Conservation (phyloP, 2,797 vertebrate species). For the Podarcis siculus region DNA sequence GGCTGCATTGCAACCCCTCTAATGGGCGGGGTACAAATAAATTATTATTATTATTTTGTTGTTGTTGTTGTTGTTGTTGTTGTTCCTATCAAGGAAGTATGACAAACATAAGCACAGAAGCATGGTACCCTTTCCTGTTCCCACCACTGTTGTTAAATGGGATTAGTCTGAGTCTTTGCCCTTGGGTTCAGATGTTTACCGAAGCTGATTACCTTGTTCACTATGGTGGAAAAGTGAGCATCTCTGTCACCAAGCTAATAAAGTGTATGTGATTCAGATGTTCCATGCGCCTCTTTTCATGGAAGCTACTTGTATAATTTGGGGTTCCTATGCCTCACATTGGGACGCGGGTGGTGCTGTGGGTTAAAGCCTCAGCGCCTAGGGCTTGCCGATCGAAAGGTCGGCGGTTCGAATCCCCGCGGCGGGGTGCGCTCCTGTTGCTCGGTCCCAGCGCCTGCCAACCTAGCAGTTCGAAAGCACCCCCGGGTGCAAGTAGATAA, state of each 20-base stretch:
- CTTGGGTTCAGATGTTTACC: not conserved
- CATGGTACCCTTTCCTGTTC: not conserved
- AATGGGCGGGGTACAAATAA: too few species aligned
- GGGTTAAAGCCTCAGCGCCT: too few species aligned
- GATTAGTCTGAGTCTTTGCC: not conserved
- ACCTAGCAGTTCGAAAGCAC: too few species aligned
- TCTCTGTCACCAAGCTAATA: not conserved
- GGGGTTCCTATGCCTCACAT: not conserved
- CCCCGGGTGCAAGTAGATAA: too few species aligned
- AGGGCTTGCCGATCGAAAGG: too few species aligned
- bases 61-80: too few species aligned
- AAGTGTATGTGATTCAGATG: not conserved
- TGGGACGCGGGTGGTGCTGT: too few species aligned
- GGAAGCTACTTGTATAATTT: not conserved
- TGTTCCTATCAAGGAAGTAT: not conserved
- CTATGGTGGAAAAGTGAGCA: not conserved
- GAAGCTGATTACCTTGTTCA: not conserved
- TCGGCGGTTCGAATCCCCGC: too few species aligned
- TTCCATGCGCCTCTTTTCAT: not conserved
- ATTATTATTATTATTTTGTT: too few species aligned
- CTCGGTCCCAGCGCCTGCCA: too few species aligned
- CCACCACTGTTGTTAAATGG: rapidly evolving
- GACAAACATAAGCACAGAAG: not conserved
- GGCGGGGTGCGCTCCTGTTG: too few species aligned
- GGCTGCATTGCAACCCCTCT: not conserved